Conservation (phyloP, 2,888 invertebrate species). For the Drosophila flavopinicola region DNA sequence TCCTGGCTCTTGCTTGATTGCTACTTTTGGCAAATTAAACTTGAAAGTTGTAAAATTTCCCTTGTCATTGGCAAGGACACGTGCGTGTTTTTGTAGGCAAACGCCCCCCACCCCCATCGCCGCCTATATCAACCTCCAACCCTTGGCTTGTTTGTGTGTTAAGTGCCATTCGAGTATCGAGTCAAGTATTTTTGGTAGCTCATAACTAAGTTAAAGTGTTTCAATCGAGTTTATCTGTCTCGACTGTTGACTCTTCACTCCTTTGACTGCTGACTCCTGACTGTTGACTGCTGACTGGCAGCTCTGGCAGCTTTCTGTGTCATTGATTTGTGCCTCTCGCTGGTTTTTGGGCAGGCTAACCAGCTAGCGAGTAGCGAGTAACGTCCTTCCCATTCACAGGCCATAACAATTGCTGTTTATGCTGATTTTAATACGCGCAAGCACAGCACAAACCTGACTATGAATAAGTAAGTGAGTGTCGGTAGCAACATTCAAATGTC, state of each 20-base stretch:
- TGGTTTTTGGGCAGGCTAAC: conserved; percentile 19
- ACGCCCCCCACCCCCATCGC: conserved; percentile 1
- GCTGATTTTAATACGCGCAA: conserved; percentile 73
- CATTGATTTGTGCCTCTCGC: conserved; percentile 34
- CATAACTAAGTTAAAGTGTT: conserved; percentile 66
- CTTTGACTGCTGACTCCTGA: too few species aligned
- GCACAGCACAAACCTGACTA: conserved; percentile 68
- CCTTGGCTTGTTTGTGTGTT: conserved; percentile 24
- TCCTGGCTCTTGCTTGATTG: conserved; percentile 66
- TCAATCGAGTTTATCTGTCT: conserved; percentile 9
- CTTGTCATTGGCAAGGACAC: conserved; percentile 80
- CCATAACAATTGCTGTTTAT: conserved; percentile 80
- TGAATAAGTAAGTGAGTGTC: conserved; percentile 76
- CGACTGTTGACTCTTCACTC: conserved; percentile 6
- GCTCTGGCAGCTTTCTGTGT: conserved; percentile 21
- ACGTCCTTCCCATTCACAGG: conserved; percentile 61
- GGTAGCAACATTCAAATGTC: conserved; percentile 62
- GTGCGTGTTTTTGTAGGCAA: conserved; percentile 62
- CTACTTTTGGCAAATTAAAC: conserved; percentile 80
- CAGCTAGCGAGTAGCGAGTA: conserved; percentile 6
- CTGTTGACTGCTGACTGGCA: conserved; percentile 22
- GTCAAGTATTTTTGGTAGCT: conserved; percentile 38
- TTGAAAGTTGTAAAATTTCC: conserved; percentile 81
- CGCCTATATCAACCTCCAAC: background rate
- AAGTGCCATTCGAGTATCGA: conserved; percentile 34